phyloP scores from a whole-genome alignment of 2,888 invertebrate species.

The Caenorhabditis afra region DNA sequence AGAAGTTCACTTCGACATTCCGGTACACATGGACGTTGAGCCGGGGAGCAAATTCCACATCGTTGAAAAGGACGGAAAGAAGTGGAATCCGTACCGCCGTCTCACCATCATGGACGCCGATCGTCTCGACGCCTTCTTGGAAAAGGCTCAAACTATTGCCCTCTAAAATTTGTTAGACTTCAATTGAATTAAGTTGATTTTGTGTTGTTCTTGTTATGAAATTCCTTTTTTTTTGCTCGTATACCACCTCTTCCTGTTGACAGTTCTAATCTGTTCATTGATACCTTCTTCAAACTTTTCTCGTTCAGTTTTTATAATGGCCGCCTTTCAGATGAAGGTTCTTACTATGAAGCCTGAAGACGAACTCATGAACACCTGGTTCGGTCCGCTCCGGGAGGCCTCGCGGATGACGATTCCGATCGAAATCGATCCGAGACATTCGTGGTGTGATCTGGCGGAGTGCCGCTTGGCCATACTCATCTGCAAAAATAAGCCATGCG shows the following conservation, averaged over 20 bases:
- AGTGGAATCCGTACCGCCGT: conserved; percentile 72
- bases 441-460: conserved; percentile 58
- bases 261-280: too few species aligned
- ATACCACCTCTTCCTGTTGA: not conserved
- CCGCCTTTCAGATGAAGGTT: conserved; percentile 41
- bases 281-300: too few species aligned
- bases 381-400: conserved; percentile 51
- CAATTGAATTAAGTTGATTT: not conserved
- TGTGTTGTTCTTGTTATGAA: not conserved
- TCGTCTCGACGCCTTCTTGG: conserved; percentile 50
- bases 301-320: not conserved
- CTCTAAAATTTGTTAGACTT: too few species aligned
- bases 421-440: conserved; percentile 31
- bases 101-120: conserved; percentile 65
- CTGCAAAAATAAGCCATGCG: conserved; percentile 51
- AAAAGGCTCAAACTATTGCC: not conserved
- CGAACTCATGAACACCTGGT: conserved; percentile 23
- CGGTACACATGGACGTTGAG: conserved; percentile 77
- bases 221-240: not conserved
- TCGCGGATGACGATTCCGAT: conserved; percentile 15
- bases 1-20: conserved; percentile 73
- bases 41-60: conserved; percentile 76
- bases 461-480: conserved; percentile 34
- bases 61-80: conserved; percentile 70
- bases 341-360: conserved; percentile 31